phyloP scores from a whole-genome alignment of 2,888 invertebrate species.

The Bedellia somnulentella region DNA sequence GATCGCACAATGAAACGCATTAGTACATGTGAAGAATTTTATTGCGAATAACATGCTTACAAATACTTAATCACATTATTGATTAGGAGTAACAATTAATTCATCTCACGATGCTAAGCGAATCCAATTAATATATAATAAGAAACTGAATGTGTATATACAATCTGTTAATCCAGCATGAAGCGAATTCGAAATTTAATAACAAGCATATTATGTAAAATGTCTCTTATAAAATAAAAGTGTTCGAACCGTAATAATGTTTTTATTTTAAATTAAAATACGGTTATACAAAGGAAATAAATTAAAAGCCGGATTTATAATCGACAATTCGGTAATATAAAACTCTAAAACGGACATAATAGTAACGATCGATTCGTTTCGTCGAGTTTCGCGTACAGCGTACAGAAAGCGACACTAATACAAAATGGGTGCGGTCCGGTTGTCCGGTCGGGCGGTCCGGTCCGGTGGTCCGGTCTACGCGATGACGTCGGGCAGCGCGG shows the following conservation, averaged over 20 bases:
- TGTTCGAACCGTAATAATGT: constrained; percentile 53
- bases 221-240: no score
- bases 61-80: constrained; percentile 5
- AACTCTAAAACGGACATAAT: constrained; percentile 57
- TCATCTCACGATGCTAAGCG: no score
- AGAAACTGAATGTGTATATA: constrained; percentile 3
- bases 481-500: constrained; percentile 49
- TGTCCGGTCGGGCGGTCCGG: background rate
- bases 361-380: constrained; percentile 40
- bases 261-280: constrained; percentile 52
- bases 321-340: constrained; percentile 60
- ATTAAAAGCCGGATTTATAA: constrained; percentile 56
- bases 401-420: constrained; percentile 58
- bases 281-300: constrained; percentile 60
- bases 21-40: constrained; percentile 2
- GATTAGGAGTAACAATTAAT: no score
- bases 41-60: constrained; percentile 8
- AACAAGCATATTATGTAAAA: no score
- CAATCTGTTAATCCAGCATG: no score
- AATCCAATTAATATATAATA: no score
- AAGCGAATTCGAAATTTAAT: no score
- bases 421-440: constrained; percentile 47
- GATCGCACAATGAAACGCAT: constrained; percentile 1
- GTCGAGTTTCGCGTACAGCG: constrained; percentile 16
- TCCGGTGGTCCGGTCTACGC: constrained; percentile 18